Percentiles rank a stretch among this genome's conserved stretches.
Conservation (phyloP, 2,888 invertebrate species). For the Tridacna gigas region DNA sequence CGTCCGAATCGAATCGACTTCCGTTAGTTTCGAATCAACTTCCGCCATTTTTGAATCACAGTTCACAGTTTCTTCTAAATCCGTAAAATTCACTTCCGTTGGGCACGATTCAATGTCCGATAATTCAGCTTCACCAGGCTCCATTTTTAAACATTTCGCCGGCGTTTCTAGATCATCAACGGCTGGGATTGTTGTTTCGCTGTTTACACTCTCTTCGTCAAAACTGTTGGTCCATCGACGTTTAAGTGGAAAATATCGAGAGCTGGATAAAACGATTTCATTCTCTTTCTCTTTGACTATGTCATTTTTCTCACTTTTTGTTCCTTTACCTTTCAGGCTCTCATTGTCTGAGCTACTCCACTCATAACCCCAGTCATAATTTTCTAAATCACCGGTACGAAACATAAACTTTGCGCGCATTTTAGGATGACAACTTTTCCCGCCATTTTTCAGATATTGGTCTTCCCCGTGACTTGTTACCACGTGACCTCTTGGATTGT, state of each 20-base stretch:
- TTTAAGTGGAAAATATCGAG: slow-evolving; percentile 18
- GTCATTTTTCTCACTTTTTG: slow-evolving; percentile 8
- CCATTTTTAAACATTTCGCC: background rate
- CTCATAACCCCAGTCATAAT: slow-evolving; percentile 58
- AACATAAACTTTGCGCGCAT: slow-evolving; percentile 66
- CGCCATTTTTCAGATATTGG: slow-evolving; percentile 52
- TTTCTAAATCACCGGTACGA: slow-evolving; percentile 59
- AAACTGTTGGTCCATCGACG: slow-evolving; percentile 29
- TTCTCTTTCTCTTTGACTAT: slow-evolving; percentile 5
- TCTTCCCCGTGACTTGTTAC: slow-evolving; percentile 5
- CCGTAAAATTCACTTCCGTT: slow-evolving; percentile 6
- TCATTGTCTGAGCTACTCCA: slow-evolving; percentile 60
- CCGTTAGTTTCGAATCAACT: background rate
- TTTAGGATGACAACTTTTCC: slow-evolving; percentile 66
- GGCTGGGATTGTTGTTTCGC: slow-evolving; percentile 47
- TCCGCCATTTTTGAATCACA: background rate
- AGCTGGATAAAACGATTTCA: background rate
- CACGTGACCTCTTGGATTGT: background rate
- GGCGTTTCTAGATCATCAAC: slow-evolving; percentile 30
- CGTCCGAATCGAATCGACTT: background rate
- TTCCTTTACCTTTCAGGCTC: slow-evolving; percentile 28
- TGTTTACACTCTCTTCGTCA: slow-evolving; percentile 35
- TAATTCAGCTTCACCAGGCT: slow-evolving; percentile 2
- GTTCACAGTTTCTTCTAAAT: background rate
- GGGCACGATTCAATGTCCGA: slow-evolving; percentile 21